Evolutionary conservation across 2,113 vertebrate genomes (phyloP).

Genomic region (Pelmatolapia mariae): DNA sequence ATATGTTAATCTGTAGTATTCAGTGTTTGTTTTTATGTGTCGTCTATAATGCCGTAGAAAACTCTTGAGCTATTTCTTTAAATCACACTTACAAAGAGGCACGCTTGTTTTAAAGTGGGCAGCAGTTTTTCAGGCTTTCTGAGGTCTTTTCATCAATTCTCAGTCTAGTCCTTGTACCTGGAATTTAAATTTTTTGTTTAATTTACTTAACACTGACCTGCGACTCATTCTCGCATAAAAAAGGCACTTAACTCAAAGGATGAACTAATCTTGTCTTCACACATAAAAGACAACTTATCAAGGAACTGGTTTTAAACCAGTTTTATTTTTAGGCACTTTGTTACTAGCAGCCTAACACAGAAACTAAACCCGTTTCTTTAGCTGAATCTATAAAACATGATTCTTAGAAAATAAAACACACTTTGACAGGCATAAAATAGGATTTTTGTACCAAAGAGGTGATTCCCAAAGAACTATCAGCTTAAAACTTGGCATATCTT

Average conservation of each 20-base stretch:
- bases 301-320: neutral
- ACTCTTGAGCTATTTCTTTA: neutral
- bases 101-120: neutral
- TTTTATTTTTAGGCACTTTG: neutral
- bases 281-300: neutral
- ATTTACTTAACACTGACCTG: neutral
- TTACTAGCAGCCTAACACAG: neutral
- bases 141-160: neutral
- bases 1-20: neutral
- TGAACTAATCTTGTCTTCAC: neutral
- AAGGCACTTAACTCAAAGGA: neutral
- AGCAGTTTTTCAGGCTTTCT: neutral
- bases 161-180: neutral
- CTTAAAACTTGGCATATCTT: neutral
- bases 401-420: neutral
- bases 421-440: neutral
- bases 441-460: neutral
- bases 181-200: rapidly evolving
- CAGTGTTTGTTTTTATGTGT: neutral
- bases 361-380: neutral
- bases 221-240: neutral
- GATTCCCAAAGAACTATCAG: neutral
- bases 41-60: neutral
- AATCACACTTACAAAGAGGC: neutral
- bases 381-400: neutral